Percentiles rank a stretch among this genome's conserved stretches.
These are phyloP conservation scores for Dasysyrphus albostriatus DNA, from an alignment of 2,888 invertebrate species.

Conservation along the genomic window DNA sequence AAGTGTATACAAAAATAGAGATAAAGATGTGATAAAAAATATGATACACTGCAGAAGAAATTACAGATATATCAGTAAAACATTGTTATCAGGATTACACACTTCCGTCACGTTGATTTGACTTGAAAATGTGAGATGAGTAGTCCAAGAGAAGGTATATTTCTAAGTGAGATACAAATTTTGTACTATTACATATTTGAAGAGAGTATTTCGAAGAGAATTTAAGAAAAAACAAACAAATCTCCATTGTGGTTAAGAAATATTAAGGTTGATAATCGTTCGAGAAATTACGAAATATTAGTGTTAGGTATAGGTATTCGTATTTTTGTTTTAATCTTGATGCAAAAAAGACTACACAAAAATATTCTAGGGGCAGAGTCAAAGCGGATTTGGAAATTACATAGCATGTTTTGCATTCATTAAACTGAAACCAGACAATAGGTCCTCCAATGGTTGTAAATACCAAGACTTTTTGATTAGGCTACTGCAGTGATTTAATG, in stretches of 20 bases:
- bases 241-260: neutral
- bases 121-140: conserved; percentile 37
- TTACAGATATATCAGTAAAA: conserved; percentile 46
- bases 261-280: neutral
- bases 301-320: too few relatives aligned
- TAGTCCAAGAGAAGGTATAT: neutral
- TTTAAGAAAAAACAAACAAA: neutral
- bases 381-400: too few relatives aligned
- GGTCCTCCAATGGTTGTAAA: too few relatives aligned
- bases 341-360: too few relatives aligned
- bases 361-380: too few relatives aligned
- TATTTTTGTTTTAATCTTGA: too few relatives aligned
- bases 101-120: conserved; percentile 50
- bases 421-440: too few relatives aligned
- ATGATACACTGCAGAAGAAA: conserved; percentile 61
- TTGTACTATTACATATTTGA: neutral
- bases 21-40: neutral
- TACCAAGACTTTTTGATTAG: too few relatives aligned
- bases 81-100: conserved; percentile 63
- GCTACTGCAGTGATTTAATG: too few relatives aligned
- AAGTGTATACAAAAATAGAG: neutral
- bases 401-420: too few relatives aligned
- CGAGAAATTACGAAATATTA: neutral
- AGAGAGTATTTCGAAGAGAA: neutral
- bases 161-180: neutral